Evolutionary conservation across 37 sponge, comb jelly and placozoan genomes (phyloP).

Genomic region (Dysidea cf. avara): DNA sequence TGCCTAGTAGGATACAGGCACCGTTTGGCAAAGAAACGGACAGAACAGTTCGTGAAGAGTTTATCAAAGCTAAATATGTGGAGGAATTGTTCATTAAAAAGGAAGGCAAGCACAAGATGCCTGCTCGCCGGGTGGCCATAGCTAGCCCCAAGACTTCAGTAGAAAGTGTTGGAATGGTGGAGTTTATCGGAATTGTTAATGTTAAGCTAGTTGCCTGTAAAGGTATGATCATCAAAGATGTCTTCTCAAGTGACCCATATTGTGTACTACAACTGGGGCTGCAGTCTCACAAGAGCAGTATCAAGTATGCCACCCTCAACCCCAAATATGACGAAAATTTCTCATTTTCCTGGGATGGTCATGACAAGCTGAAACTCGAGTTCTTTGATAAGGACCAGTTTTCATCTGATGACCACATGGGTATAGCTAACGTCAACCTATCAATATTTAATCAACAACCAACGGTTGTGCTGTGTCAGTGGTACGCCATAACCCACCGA

Average conservation of each 20-base stretch:
- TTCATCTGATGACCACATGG: conserved; percentile 80
- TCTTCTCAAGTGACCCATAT: conserved; percentile 71
- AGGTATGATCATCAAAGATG: conserved; percentile 58
- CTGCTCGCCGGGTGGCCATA: conserved; percentile 52
- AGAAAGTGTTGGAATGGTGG: conserved; percentile 57
- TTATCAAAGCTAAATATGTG: conserved; percentile 77
- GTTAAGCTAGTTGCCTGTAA: conserved; percentile 53
- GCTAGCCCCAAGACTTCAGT: not conserved
- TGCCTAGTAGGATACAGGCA: conserved; percentile 77
- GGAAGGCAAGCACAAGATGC: conserved; percentile 22
- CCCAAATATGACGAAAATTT: conserved; percentile 78
- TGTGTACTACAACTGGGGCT: conserved; percentile 63
- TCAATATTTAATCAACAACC: conserved; percentile 17
- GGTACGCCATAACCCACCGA: conserved; percentile 64
- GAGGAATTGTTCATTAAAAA: conserved; percentile 49
- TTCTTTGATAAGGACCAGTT: conserved; percentile 77
- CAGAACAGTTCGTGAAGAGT: conserved; percentile 70
- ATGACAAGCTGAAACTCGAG: conserved; percentile 54
- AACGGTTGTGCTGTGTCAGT: conserved; percentile 28
- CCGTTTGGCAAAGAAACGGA: conserved; percentile 68
- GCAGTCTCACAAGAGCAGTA: conserved; percentile 63
- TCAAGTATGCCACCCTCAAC: conserved; percentile 54
- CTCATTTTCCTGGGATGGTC: conserved; percentile 81
- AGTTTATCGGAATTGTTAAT: conserved; percentile 72
- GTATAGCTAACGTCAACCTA: conserved; percentile 42